Conservation (phyloP, 2,797 vertebrate species). For the Serranus cabrilla region DNA sequence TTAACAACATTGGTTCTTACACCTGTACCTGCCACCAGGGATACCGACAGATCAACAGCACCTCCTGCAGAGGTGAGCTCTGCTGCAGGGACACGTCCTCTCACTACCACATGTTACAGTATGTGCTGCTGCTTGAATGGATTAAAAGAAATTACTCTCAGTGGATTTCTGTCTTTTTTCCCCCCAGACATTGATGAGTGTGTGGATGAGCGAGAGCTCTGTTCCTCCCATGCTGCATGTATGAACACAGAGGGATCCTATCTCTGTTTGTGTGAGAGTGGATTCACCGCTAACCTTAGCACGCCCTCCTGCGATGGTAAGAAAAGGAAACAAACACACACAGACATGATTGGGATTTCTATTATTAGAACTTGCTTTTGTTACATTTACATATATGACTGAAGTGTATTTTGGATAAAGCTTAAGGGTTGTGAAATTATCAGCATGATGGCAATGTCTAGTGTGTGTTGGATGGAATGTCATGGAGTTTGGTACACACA, state of each 20-base stretch:
- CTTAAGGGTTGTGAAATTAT: background rate
- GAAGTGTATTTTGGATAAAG: background rate
- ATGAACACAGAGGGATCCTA: slow-evolving; percentile 93
- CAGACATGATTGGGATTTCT: background rate
- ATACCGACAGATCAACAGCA: slow-evolving; percentile 87
- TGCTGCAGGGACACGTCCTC: background rate
- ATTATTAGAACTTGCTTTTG: background rate
- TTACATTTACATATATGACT: no score
- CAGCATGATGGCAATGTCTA: background rate
- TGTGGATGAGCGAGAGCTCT: slow-evolving; percentile 87
- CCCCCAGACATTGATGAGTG: slow-evolving; percentile 94
- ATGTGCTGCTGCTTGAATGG: background rate
- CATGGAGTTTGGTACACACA: background rate
- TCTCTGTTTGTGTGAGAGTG: slow-evolving; percentile 90
- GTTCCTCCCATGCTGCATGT: slow-evolving; percentile 90
- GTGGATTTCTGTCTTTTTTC: slow-evolving; percentile 23
- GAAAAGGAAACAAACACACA: slow-evolving; percentile 16
- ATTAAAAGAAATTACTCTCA: background rate
- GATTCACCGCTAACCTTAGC: slow-evolving; percentile 87
- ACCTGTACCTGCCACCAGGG: slow-evolving; percentile 91
- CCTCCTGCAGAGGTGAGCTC: slow-evolving; percentile 90
- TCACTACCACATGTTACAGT: background rate
- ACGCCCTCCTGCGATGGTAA: slow-evolving; percentile 91
- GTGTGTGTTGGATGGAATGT: background rate
- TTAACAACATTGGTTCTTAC: slow-evolving; percentile 93